Evolutionary conservation across 2,797 vertebrate genomes (phyloP).

Genomic region (Pteropus rufus): DNA sequence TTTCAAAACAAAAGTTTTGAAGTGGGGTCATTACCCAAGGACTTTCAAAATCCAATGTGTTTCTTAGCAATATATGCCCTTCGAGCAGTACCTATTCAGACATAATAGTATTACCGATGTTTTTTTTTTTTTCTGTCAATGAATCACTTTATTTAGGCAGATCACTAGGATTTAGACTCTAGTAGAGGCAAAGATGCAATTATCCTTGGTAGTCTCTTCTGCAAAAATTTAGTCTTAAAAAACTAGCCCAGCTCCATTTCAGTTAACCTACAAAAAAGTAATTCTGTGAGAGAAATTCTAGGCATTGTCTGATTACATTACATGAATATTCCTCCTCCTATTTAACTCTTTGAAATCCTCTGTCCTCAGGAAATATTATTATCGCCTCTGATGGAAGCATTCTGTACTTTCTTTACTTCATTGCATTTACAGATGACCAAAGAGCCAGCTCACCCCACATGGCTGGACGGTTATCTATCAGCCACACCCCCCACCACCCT

Average conservation of each 20-base stretch:
- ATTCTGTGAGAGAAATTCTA: constrained; percentile 88
- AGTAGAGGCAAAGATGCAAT: constrained; percentile 12
- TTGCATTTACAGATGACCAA: not conserved
- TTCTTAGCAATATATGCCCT: not conserved
- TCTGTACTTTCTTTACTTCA: constrained; percentile 67
- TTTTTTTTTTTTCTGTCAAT: not conserved
- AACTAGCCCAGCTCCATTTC: constrained; percentile 49
- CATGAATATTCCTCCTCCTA: constrained; percentile 89
- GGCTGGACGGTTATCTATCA: constrained; percentile 50
- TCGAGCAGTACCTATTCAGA: not conserved
- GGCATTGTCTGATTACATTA: constrained; percentile 98
- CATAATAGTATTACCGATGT: not conserved
- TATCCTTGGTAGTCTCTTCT: constrained; percentile 49
- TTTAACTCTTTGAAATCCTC: constrained; percentile 84
- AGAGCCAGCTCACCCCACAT: not conserved
- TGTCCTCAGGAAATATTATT: constrained; percentile 65
- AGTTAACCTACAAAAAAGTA: constrained; percentile 68
- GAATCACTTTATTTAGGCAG: constrained; percentile 49
- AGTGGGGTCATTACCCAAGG: constrained; percentile 10
- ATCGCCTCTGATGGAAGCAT: constrained; percentile 73
- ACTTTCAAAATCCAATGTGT: constrained; percentile 8
- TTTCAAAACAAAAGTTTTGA: constrained; percentile 72
- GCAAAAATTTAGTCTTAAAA: constrained; percentile 60
- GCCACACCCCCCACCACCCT: constrained; percentile 49
- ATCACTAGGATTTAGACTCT: constrained; percentile 29